phyloP scores from a whole-genome alignment of 2,113 vertebrate species.

The Myotis yumanensis region DNA sequence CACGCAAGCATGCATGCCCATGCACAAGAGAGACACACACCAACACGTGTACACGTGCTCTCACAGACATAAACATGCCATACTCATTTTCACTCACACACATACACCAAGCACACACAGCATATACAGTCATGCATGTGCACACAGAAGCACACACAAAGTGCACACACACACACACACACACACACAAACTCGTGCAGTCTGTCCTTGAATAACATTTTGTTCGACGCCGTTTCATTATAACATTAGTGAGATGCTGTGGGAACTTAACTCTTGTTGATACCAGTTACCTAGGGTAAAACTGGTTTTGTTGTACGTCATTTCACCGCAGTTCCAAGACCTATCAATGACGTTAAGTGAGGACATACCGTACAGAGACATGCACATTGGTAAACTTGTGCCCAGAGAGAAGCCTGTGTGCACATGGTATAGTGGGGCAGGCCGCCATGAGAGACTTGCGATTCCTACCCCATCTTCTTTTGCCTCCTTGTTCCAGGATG shows the following conservation, averaged over 20 bases:
- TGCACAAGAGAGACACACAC: not conserved
- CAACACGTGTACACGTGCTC: rapidly evolving
- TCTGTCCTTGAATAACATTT: not conserved
- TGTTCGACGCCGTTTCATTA: not conserved
- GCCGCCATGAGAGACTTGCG: not conserved
- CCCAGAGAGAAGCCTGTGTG: not conserved
- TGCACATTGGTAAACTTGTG: rapidly evolving
- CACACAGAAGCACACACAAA: not conserved
- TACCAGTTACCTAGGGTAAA: not conserved
- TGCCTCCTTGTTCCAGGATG: not conserved
- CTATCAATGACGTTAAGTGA: too few species aligned
- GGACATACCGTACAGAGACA: not conserved
- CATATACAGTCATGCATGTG: rapidly evolving
- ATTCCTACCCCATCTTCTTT: not conserved
- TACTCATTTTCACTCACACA: not conserved
- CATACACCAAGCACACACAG: not conserved
- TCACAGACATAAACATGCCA: not conserved
- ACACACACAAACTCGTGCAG: not conserved
- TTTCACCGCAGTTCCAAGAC: not conserved
- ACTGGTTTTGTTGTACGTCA: not conserved
- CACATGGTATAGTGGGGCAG: not conserved
- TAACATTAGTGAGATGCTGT: not conserved
- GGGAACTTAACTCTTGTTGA: too few species aligned
- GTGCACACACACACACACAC: not conserved
- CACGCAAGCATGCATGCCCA: not conserved